Conservation (phyloP, 2,113 vertebrate species). For the human region DNA sequence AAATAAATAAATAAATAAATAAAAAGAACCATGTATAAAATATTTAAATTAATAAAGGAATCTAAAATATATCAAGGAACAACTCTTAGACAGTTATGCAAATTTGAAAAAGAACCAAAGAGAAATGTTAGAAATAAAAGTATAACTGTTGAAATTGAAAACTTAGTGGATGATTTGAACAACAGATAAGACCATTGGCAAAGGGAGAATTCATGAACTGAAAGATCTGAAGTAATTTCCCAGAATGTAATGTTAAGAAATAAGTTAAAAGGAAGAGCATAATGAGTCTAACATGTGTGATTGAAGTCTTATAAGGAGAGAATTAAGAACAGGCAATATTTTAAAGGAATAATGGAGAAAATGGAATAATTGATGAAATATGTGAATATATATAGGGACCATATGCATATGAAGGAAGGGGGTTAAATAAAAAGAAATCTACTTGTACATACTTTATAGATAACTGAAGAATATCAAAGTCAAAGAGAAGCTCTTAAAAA, state of each 20-base stretch:
- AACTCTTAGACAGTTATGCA: neutral
- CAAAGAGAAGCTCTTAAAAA: neutral
- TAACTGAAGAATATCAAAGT: neutral
- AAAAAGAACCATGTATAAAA: neutral
- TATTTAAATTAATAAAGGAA: slow-evolving; percentile 34
- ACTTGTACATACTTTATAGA: neutral
- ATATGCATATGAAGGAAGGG: too few relatives aligned
- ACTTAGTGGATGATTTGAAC: neutral
- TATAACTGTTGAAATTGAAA: neutral
- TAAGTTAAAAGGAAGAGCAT: too few relatives aligned
- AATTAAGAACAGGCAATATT: too few relatives aligned
- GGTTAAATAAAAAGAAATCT: neutral
- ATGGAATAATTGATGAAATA: too few relatives aligned
- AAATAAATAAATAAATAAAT: too few relatives aligned
- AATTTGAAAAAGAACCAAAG: neutral
- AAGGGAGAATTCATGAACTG: neutral
- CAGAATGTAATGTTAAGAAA: neutral
- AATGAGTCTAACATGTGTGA: neutral
- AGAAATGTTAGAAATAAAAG: neutral
- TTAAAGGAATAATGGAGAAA: too few relatives aligned
- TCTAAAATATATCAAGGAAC: neutral
- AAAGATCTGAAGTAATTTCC: neutral
- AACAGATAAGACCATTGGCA: neutral
- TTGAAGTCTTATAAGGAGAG: too few relatives aligned
- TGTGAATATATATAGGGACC: too few relatives aligned